Evolutionary conservation across 1,140 invertebrate species (phyloP).

Genomic region (Microplitis mediator): DNA sequence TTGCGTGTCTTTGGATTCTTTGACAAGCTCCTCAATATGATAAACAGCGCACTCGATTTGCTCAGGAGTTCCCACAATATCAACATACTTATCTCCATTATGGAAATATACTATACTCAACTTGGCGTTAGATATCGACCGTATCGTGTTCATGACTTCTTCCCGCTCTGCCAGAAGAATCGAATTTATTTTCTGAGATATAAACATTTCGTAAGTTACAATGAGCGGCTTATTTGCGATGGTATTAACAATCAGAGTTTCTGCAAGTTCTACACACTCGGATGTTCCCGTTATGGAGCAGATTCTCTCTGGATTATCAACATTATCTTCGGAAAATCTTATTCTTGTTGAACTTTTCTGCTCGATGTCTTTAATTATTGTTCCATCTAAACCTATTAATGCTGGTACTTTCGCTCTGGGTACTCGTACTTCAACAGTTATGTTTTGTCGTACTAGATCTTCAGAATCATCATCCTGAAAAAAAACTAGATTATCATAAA

Average conservation of each 20-base stretch:
- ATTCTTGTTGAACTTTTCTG: constrained; percentile 72
- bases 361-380: constrained; percentile 74
- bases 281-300: constrained; percentile 71
- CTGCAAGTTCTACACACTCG: constrained; percentile 70
- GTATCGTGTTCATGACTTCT: constrained; percentile 73
- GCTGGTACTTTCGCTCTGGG: constrained; percentile 57
- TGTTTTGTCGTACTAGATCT: constrained; percentile 26
- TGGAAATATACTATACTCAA: constrained; percentile 59
- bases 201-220: constrained; percentile 67
- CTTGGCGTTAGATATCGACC: constrained; percentile 68
- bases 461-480: constrained; percentile 36
- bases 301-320: constrained; percentile 48
- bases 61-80: constrained; percentile 66
- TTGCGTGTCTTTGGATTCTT: constrained; percentile 61
- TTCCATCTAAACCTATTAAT: constrained; percentile 70
- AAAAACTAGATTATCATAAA: constrained; percentile 2
- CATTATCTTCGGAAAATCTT: constrained; percentile 66
- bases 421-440: constrained; percentile 57
- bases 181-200: constrained; percentile 69
- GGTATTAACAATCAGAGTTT: constrained; percentile 73
- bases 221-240: constrained; percentile 72
- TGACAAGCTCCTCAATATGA: constrained; percentile 68
- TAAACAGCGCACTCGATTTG: constrained; percentile 67
- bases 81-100: constrained; percentile 61
- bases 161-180: constrained; percentile 75